A percentile compares a stretch with the other conserved stretches of the same genome.
Evolutionary conservation across 2,888 invertebrate species (phyloP).

Genomic region (Seira ritae): DNA sequence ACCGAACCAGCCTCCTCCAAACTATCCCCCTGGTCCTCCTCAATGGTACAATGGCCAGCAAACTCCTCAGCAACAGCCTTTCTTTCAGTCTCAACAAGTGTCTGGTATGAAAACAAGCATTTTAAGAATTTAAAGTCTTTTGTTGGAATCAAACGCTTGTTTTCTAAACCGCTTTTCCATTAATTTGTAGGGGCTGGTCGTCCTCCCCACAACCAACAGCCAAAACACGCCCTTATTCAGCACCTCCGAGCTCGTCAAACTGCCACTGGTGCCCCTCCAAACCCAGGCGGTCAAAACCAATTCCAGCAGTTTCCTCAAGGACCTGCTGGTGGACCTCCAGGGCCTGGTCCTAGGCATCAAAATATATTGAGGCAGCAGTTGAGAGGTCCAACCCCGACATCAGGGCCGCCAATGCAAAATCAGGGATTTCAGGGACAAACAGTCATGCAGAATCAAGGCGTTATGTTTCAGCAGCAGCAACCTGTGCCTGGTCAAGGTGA

Average conservation of each 20-base stretch:
- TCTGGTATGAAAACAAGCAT: neutral
- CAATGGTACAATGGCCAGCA: slow-evolving; percentile 66
- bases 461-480: slow-evolving; percentile 78
- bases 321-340: slow-evolving; percentile 45
- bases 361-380: slow-evolving; percentile 71
- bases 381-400: slow-evolving; percentile 65
- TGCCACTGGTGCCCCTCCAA: slow-evolving; percentile 77
- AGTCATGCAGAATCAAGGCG: slow-evolving; percentile 75
- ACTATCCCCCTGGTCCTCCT: slow-evolving; percentile 69
- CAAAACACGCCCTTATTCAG: slow-evolving; percentile 89
- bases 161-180: too few relatives aligned
- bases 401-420: slow-evolving; percentile 59
- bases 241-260: slow-evolving; percentile 87
- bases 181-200: slow-evolving; percentile 74
- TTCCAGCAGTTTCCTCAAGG: slow-evolving; percentile 71
- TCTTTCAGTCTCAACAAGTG: slow-evolving; percentile 63
- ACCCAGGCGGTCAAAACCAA: slow-evolving; percentile 68
- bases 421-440: slow-evolving; percentile 67
- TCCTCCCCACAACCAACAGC: slow-evolving; percentile 79
- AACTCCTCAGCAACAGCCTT: slow-evolving; percentile 64
- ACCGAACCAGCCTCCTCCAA: slow-evolving; percentile 68
- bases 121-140: neutral
- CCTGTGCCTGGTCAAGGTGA: slow-evolving; percentile 75
- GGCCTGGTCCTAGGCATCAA: slow-evolving; percentile 63
- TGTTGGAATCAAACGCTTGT: neutral